phyloP scores from a whole-genome alignment of 2,888 invertebrate species.

The Papilio elwesi region DNA sequence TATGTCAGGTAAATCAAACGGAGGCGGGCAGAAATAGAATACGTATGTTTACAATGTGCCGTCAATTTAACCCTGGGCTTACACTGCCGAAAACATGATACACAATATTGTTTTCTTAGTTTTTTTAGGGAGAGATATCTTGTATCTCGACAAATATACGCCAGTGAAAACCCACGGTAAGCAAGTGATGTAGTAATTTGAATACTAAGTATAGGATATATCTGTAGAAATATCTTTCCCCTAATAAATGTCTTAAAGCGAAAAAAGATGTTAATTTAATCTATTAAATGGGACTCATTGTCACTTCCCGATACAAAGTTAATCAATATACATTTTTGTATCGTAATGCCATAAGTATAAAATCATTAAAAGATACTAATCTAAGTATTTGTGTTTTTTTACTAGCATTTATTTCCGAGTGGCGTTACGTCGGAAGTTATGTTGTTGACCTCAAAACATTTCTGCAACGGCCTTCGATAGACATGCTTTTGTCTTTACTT shows the following conservation, averaged over 20 bases:
- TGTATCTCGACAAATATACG: no score
- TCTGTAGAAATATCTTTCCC: no score
- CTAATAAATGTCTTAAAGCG: background rate
- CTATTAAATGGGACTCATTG: background rate
- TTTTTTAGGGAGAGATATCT: no score
- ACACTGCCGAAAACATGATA: no score
- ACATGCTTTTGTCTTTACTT: slow-evolving; percentile 35
- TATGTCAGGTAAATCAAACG: no score
- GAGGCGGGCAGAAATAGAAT: no score
- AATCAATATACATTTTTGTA: background rate
- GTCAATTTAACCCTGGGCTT: no score
- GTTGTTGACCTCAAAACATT: slow-evolving; percentile 34
- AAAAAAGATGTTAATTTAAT: background rate
- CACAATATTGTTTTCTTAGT: no score
- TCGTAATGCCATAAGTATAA: background rate
- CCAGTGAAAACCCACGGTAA: no score
- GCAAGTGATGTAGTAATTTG: no score
- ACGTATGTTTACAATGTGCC: no score
- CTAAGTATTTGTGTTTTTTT: background rate
- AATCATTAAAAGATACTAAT: background rate
- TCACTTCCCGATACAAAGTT: background rate
- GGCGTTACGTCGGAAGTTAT: slow-evolving; percentile 34
- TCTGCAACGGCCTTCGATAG: slow-evolving; percentile 34
- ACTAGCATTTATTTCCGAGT: background rate
- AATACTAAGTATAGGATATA: no score